phyloP scores from a whole-genome alignment of 2,888 invertebrate species.

The Mechanitis mazaeus region DNA sequence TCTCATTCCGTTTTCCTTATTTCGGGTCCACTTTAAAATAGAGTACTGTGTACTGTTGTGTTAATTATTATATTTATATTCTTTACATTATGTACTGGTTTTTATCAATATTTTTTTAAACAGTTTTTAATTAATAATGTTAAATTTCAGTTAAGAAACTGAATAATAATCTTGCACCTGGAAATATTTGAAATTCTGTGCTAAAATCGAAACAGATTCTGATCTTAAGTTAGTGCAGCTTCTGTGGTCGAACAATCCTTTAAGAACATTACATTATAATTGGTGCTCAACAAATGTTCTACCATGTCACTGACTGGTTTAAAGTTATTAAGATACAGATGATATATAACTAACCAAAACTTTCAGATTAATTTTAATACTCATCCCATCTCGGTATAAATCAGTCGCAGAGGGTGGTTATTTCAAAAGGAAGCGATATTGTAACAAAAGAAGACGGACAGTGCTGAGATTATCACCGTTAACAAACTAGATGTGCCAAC shows the following conservation, averaged over 20 bases:
- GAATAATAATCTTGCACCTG: too few species aligned
- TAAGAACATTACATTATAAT: not conserved
- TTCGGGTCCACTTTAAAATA: not conserved
- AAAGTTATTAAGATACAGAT: too few species aligned
- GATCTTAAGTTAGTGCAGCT: not conserved
- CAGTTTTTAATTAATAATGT: too few species aligned
- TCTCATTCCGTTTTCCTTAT: not conserved
- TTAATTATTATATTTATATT: too few species aligned
- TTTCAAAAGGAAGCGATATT: slow-evolving; percentile 12
- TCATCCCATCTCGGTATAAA: too few species aligned
- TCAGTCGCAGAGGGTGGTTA: not conserved
- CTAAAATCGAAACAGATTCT: not conserved
- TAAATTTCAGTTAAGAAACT: too few species aligned
- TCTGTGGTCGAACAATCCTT: not conserved
- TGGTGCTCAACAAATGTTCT: not conserved
- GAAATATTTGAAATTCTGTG: not conserved
- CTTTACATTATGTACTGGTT: too few species aligned
- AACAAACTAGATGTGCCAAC: too few species aligned
- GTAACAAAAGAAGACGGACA: slow-evolving; percentile 21
- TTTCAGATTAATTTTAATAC: too few species aligned
- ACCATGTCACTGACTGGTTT: too few species aligned
- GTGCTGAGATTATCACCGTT: slow-evolving; percentile 11
- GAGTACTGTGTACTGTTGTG: not conserved
- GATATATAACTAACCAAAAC: too few species aligned
- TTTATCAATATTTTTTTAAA: too few species aligned